These are phyloP conservation scores for Phanerotoma sp. DNA, from an alignment of 2,888 invertebrate genomes.

Conservation along the genomic window DNA sequence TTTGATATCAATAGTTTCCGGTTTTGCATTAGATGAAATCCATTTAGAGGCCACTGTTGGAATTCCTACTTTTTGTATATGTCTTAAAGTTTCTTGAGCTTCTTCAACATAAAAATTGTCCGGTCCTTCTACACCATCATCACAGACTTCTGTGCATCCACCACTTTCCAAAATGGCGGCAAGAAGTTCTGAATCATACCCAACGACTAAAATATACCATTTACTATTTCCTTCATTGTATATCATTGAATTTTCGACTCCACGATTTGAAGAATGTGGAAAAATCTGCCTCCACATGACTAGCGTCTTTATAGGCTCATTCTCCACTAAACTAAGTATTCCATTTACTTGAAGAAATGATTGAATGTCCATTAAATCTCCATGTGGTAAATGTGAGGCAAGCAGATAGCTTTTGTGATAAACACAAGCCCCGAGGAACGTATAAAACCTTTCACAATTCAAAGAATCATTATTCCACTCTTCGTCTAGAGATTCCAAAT, in stretches of 20 bases:
- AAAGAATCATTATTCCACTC: slow-evolving; percentile 83
- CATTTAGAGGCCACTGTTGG: slow-evolving; percentile 70
- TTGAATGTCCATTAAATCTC: slow-evolving; percentile 74
- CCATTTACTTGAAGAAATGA: slow-evolving; percentile 75
- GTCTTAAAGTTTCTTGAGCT: slow-evolving; percentile 80
- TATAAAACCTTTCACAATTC: slow-evolving; percentile 72
- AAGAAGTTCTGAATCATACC: slow-evolving; percentile 68
- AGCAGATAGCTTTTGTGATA: slow-evolving; percentile 71
- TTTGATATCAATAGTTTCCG: slow-evolving; percentile 59
- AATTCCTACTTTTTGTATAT: slow-evolving; percentile 75
- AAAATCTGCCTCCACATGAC: slow-evolving; percentile 78
- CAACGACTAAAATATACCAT: slow-evolving; percentile 74
- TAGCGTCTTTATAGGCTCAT: slow-evolving; percentile 69
- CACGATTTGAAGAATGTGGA: slow-evolving; percentile 59
- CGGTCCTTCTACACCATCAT: slow-evolving; percentile 67
- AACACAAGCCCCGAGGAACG: slow-evolving; percentile 67
- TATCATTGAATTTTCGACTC: slow-evolving; percentile 35
- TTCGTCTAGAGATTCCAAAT: slow-evolving; percentile 89
- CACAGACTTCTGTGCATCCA: slow-evolving; percentile 69
- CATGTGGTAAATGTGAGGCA: slow-evolving; percentile 74
- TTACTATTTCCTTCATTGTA: slow-evolving; percentile 62
- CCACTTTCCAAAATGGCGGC: slow-evolving; percentile 75
- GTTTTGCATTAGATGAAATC: slow-evolving; percentile 68
- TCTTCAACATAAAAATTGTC: slow-evolving; percentile 88
- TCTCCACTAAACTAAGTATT: slow-evolving; percentile 68